These are phyloP conservation scores for Lepidurus couesii DNA, from an alignment of 1,140 invertebrate genomes.

Conservation along the genomic window DNA sequence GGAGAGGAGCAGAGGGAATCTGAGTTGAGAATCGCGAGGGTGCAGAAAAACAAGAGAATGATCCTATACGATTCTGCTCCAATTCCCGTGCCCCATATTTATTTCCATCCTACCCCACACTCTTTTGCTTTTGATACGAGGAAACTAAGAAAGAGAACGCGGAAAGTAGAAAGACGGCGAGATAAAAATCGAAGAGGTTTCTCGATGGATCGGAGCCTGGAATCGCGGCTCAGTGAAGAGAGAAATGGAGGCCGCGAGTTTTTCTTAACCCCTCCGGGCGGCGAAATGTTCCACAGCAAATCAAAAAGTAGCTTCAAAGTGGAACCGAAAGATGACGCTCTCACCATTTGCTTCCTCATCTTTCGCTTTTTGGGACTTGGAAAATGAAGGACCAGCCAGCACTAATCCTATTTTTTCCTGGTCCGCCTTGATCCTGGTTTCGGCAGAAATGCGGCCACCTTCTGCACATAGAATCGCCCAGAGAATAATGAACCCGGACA, in stretches of 20 bases:
- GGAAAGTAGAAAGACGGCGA: background rate
- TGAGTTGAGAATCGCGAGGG: background rate
- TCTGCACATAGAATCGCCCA: too few species aligned
- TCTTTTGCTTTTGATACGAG: background rate
- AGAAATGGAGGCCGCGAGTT: background rate
- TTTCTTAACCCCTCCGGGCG: background rate
- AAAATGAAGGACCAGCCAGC: too few species aligned
- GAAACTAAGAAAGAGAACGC: background rate
- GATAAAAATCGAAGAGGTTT: background rate
- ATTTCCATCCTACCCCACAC: background rate
- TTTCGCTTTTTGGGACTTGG: too few species aligned
- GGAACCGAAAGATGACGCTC: background rate
- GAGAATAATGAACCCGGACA: too few species aligned
- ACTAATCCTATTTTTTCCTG: too few species aligned
- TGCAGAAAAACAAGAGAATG: constrained; percentile 15
- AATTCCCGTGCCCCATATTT: background rate
- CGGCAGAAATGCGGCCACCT: too few species aligned
- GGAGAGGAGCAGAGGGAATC: background rate
- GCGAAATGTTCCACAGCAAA: background rate
- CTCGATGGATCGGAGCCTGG: background rate
- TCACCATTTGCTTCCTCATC: too few species aligned
- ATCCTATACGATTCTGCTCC: constrained; percentile 14
- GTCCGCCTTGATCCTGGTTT: too few species aligned
- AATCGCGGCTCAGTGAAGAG: background rate
- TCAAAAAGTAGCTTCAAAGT: background rate